Evolutionary conservation across 2,888 invertebrate genomes (phyloP).

Genomic region (Xylophagus ater): DNA sequence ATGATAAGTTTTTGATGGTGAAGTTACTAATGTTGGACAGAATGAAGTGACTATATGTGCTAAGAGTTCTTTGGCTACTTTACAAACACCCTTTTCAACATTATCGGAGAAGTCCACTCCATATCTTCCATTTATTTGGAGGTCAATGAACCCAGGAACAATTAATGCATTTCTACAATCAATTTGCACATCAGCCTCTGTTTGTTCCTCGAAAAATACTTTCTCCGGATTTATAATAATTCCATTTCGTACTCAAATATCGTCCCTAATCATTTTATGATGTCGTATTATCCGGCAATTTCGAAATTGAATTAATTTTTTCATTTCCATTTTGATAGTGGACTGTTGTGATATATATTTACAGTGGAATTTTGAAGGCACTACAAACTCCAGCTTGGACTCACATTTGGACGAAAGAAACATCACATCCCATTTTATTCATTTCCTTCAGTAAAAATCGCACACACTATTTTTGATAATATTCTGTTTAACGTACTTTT

Average conservation of each 20-base stretch:
- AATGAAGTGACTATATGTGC: slow-evolving; percentile 92
- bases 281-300: slow-evolving; percentile 73
- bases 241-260: slow-evolving; percentile 82
- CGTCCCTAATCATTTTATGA: slow-evolving; percentile 64
- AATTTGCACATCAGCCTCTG: slow-evolving; percentile 54
- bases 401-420: too few species aligned
- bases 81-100: slow-evolving; percentile 56
- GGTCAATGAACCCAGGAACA: slow-evolving; percentile 91
- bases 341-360: too few species aligned
- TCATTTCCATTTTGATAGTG: too few species aligned
- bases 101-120: slow-evolving; percentile 82
- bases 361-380: too few species aligned
- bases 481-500: background rate
- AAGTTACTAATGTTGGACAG: slow-evolving; percentile 94
- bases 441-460: too few species aligned
- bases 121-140: slow-evolving; percentile 96
- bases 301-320: slow-evolving; percentile 47
- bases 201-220: slow-evolving; percentile 81
- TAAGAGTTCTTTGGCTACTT: slow-evolving; percentile 70
- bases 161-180: slow-evolving; percentile 75
- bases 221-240: slow-evolving; percentile 82
- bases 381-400: too few species aligned
- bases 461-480: too few species aligned
- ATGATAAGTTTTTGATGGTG: slow-evolving; percentile 65
- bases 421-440: too few species aligned